Conservation (phyloP, 1,140 invertebrate species). For the Drosophila repleta region DNA sequence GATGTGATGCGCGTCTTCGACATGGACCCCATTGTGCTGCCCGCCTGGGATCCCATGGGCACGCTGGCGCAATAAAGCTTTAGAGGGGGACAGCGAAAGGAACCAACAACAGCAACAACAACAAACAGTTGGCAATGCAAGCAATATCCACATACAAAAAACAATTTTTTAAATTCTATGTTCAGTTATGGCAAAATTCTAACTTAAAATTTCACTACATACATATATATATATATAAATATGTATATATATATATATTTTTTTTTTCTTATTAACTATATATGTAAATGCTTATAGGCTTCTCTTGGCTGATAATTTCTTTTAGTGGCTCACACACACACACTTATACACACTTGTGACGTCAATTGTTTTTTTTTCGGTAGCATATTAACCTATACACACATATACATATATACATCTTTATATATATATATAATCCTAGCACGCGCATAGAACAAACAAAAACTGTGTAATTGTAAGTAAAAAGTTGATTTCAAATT, state of each 20-base stretch:
- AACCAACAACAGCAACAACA: slow-evolving; percentile 19
- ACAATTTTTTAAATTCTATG: slow-evolving; percentile 32
- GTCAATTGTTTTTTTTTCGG: slow-evolving; percentile 48
- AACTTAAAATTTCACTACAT: slow-evolving; percentile 25
- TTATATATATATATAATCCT: slow-evolving; percentile 21
- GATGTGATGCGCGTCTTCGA: slow-evolving; percentile 91
- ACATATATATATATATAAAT: slow-evolving; percentile 30
- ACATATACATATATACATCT: slow-evolving; percentile 24
- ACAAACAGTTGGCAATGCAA: slow-evolving; percentile 42
- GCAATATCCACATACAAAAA: slow-evolving; percentile 35
- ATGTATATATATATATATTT: slow-evolving; percentile 28
- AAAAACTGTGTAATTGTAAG: slow-evolving; percentile 38
- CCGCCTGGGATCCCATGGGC: slow-evolving; percentile 97
- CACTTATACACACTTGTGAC: background rate
- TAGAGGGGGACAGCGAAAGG: slow-evolving; percentile 23
- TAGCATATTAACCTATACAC: slow-evolving; percentile 30
- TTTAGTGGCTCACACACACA: slow-evolving; percentile 1
- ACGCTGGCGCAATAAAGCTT: slow-evolving; percentile 87
- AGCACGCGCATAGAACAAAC: slow-evolving; percentile 11
- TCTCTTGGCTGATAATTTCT: slow-evolving; percentile 3
- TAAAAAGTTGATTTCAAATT: slow-evolving; percentile 34
- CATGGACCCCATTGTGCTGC: slow-evolving; percentile 90
- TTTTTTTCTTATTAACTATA: slow-evolving; percentile 15
- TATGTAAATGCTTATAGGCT: slow-evolving; percentile 5
- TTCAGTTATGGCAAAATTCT: slow-evolving; percentile 23